Base-by-base conservation (phyloP, 2,797 vertebrate genomes). In the Crocodylus rhombifer region DNA sequence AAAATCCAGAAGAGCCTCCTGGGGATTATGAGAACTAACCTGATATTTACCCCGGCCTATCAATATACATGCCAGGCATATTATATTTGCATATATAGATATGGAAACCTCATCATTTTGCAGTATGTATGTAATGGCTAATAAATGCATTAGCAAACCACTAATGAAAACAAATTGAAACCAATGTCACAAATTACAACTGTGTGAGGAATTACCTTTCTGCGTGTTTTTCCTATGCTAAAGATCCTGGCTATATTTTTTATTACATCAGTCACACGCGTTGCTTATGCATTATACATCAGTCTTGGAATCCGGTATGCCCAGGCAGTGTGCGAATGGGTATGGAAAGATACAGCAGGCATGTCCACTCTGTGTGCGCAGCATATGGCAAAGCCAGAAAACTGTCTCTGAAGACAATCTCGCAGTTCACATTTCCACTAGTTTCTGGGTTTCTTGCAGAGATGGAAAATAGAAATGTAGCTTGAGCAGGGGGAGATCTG, bases 71-170 rank as follows among this genome's bases (percentile, higher is more conserved):
- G 91, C 81, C 75, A 89, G 88, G 82, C 80, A 33, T 75, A 86
- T 94, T 95, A 89, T 92, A 91, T 96, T 89, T 93, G 97, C 92
- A 82, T 82, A 91, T 94, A 93, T 18, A 94, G 95, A 94, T 91
- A 91, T 75, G 86, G 96, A 84, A 88, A 96, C 96, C 91, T 82
- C 94, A 96, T 94, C 76, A 84, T 90, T 94, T 89, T 91, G 95
- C 95, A 14, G 83, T 90, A 89, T 15, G 77, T 89, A 94, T 80
- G 56, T 33, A 65, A 77, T 80, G 93, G 96, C 95, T 95, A 90
- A 94, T 94, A 88, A 91, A 94, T 91, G 56, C 88, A 82, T 88
- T 96, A 91, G 77, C 94, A 91, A 94, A 91, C 61, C 73, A 80
- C 96, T 88, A 79, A 88, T 79, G 94, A 94, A 94, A 87, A 88